These are phyloP conservation scores for Gasteruption jaculator DNA, from an alignment of 2,888 invertebrate species.

Conservation along the genomic window DNA sequence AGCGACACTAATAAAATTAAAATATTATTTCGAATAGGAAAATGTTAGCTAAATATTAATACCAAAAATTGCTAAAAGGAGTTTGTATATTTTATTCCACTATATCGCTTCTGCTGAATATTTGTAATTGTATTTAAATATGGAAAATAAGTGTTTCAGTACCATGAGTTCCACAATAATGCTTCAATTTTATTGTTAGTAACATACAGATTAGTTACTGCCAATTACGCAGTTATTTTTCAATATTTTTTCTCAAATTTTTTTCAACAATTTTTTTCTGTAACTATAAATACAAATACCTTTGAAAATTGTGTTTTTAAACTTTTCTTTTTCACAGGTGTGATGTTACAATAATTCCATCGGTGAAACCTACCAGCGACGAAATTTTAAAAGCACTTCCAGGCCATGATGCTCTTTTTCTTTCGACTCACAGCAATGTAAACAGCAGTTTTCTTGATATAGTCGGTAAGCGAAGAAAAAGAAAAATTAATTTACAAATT, in stretches of 20 bases:
- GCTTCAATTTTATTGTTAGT: too few relatives aligned
- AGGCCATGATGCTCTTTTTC: slow-evolving; percentile 39
- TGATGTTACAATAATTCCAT: slow-evolving; percentile 38
- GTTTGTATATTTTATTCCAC: too few relatives aligned
- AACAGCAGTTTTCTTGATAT: slow-evolving; percentile 59
- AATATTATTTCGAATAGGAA: too few relatives aligned
- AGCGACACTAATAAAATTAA: too few relatives aligned
- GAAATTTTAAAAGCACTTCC: slow-evolving; percentile 35
- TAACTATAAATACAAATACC: not conserved
- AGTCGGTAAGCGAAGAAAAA: slow-evolving; percentile 54
- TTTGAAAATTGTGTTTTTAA: slow-evolving; percentile 1
- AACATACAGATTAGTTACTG: too few relatives aligned
- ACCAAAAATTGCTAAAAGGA: too few relatives aligned
- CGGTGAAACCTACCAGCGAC: slow-evolving; percentile 21
- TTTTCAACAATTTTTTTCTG: not conserved
- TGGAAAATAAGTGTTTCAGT: too few relatives aligned
- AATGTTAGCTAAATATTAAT: too few relatives aligned
- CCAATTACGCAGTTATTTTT: not conserved
- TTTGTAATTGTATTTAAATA: too few relatives aligned
- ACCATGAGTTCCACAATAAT: too few relatives aligned
- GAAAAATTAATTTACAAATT: too few relatives aligned
- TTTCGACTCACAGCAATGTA: slow-evolving; percentile 39
- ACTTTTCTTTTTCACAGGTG: slow-evolving; percentile 29
- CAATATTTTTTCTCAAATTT: not conserved
- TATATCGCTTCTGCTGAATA: too few relatives aligned